Evolutionary conservation across 2,888 invertebrate genomes (phyloP).

Genomic region (Eupithecia inturbata): DNA sequence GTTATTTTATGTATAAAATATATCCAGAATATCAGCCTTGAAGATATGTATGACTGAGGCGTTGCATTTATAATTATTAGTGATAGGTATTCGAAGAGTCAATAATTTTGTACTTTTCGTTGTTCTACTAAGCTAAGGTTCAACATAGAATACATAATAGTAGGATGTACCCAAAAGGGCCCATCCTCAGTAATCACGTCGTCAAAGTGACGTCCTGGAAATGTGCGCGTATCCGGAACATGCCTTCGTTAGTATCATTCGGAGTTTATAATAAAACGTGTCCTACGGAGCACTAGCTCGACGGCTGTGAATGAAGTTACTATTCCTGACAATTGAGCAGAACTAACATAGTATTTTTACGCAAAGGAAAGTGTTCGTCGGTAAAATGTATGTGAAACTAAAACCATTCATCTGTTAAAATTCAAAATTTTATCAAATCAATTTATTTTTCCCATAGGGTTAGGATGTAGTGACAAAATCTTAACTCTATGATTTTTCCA

Average conservation of each 20-base stretch:
- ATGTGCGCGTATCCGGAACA: neutral
- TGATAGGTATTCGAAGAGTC: neutral
- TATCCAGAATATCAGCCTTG: no score
- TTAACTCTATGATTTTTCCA: no score
- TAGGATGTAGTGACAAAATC: no score
- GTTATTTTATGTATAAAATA: no score
- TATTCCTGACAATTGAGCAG: neutral
- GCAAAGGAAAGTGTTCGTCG: neutral
- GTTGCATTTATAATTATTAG: no score
- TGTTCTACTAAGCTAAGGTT: neutral
- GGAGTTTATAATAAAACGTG: neutral
- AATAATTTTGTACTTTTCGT: neutral
- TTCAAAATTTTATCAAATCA: no score
- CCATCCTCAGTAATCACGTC: neutral
- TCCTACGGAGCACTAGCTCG: neutral
- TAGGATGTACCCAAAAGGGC: neutral
- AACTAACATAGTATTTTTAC: neutral
- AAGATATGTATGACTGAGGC: no score
- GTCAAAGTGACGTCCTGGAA: neutral
- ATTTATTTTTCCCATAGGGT: no score
- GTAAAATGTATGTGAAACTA: neutral
- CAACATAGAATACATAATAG: neutral
- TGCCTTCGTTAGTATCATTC: neutral
- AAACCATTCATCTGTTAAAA: no score
- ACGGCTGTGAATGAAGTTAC: neutral